Percentiles rank a stretch among this genome's conserved stretches.
Evolutionary conservation across 2,797 vertebrate species (phyloP).

Genomic region (Borostomias antarcticus): DNA sequence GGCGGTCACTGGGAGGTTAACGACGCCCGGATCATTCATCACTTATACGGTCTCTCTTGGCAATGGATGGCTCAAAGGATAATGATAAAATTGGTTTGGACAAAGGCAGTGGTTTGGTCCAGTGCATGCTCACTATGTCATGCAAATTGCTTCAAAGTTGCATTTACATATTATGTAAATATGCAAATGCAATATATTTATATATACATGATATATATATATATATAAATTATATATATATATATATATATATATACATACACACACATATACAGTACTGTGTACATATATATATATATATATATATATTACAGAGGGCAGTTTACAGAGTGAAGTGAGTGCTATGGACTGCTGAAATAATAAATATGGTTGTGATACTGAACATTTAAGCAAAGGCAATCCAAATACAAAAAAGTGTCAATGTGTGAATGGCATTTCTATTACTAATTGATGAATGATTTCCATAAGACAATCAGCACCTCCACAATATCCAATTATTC

Average conservation of each 20-base stretch:
- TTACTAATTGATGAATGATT: neutral
- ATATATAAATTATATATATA: too few relatives aligned
- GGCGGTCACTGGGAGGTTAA: neutral
- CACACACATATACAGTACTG: neutral
- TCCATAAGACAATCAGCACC: neutral
- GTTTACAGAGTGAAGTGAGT: too few relatives aligned
- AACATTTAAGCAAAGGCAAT: neutral
- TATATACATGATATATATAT: too few relatives aligned
- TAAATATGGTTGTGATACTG: neutral
- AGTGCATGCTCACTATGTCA: neutral
- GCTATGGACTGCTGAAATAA: neutral
- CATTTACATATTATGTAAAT: neutral
- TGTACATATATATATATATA: too few relatives aligned
- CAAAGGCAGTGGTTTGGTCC: neutral
- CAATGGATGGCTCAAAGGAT: neutral
- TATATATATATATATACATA: too few relatives aligned
- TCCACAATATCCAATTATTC: neutral
- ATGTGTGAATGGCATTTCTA: neutral
- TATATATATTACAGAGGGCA: too few relatives aligned
- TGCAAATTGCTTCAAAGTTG: neutral
- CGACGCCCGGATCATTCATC: slow-evolving; percentile 12
- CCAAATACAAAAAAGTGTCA: neutral
- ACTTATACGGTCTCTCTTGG: neutral
- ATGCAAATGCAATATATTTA: too few relatives aligned
- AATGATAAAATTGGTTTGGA: neutral